Base-by-base conservation (phyloP, 37 sponge, comb jelly and placozoan genomes). In the Ianthella basta region DNA sequence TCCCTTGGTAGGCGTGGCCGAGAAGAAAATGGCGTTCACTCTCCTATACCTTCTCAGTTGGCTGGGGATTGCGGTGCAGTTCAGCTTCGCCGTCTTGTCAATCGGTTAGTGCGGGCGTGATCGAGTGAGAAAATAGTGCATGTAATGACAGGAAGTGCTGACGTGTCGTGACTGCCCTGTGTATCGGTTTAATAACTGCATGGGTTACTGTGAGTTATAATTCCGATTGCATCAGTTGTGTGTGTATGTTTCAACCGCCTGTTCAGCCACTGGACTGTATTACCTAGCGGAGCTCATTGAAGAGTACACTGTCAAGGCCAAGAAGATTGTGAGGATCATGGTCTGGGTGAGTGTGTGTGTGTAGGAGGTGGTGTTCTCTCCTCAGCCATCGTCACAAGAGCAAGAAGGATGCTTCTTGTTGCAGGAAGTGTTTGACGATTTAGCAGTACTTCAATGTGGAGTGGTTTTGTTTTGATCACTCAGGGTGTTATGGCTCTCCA, bases 241-340 rank as follows among this genome's bases (percentile, higher is more conserved):
- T 77, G 80, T 21, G 25, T 34, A 8, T 23, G 20, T 59, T 19
- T 37, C 24, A 70, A 0, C 20, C 35, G 6, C n/a, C 30, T 72
- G 21, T 41, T 3, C 87, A 96, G 97, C 97, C 61, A 79, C 97
- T 13, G 97, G 97, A 0, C 82, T 96, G 57, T 94, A 96, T 80
- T 94, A 96, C 68, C 81, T 96, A 0, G 94, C 94, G 10, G 97
- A 96, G 70, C 40, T 94, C 33, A 86, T 96, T 21, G 97, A 96
- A 38, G 97, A 96, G 57, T 96, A 96, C 68, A 85, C 90, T 40
- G 90, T 94, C 0, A 80, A 88, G 24, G 88, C 97, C 0, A 89
- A 87, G 72, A 93, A 78, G 40, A 65, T 91, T 36, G 85, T 96
- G 25, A 78, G 59, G 0, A 55, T 38, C 29, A n/a, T 94, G 29